Evolutionary conservation across 2,888 invertebrate species (phyloP).

Genomic region (Lamellibrachia satsuma): DNA sequence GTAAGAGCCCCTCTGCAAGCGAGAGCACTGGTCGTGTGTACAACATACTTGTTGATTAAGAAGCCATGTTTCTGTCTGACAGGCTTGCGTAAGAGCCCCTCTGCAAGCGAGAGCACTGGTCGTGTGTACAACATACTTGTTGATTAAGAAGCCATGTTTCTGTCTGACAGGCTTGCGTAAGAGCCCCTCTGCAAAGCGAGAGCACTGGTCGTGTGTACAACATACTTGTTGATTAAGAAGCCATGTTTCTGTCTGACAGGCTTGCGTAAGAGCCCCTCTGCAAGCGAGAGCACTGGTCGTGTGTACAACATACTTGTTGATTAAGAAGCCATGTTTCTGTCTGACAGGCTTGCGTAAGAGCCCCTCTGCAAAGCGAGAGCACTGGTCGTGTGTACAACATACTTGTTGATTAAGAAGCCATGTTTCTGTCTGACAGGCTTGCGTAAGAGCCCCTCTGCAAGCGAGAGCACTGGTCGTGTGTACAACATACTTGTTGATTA

Average conservation of each 20-base stretch:
- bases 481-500: slow-evolving; percentile 45
- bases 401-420: neutral
- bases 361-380: slow-evolving; percentile 40
- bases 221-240: slow-evolving; percentile 35
- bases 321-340: neutral
- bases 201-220: slow-evolving; percentile 46
- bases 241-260: neutral
- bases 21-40: slow-evolving; percentile 44
- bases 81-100: neutral
- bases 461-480: slow-evolving; percentile 45
- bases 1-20: slow-evolving; percentile 33
- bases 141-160: neutral
- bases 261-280: neutral
- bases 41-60: slow-evolving; percentile 42
- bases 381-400: slow-evolving; percentile 48
- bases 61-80: neutral
- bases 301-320: slow-evolving; percentile 45
- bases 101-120: slow-evolving; percentile 44
- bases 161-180: neutral
- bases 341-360: neutral
- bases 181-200: slow-evolving; percentile 38
- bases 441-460: slow-evolving; percentile 22
- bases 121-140: slow-evolving; percentile 46
- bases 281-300: slow-evolving; percentile 45
- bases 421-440: neutral